Conservation (phyloP, 2,113 vertebrate species). For the Neoarius graeffei region DNA sequence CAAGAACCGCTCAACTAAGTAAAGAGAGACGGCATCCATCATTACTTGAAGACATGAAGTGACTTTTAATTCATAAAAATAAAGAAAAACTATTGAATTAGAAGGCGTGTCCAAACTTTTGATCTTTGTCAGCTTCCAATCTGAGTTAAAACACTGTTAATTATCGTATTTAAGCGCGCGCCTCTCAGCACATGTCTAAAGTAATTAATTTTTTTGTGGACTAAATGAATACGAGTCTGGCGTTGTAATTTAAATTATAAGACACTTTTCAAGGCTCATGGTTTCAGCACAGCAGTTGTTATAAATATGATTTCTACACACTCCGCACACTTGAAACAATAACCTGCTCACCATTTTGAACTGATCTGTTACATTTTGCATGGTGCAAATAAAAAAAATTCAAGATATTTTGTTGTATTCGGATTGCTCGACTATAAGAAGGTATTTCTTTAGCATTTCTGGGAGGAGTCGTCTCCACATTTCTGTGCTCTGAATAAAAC, state of each 20-base stretch:
- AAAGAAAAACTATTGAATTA: too few species aligned
- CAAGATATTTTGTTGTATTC: constrained; percentile 14
- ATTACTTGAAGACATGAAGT: too few species aligned
- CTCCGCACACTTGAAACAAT: background rate
- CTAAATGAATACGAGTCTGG: background rate
- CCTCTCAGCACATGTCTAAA: background rate
- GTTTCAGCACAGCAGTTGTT: background rate
- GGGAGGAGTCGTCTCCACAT: background rate
- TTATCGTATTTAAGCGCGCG: background rate
- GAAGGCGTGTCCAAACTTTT: too few species aligned
- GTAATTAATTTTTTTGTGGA: background rate
- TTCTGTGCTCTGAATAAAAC: background rate
- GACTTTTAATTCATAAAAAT: too few species aligned
- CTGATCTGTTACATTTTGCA: constrained; percentile 28
- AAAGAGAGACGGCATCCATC: too few species aligned
- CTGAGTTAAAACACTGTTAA: background rate
- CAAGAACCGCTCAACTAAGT: too few species aligned
- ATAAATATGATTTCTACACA: background rate
- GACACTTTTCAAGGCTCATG: background rate
- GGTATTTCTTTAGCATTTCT: background rate
- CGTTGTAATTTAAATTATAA: background rate
- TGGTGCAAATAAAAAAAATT: constrained; percentile 10
- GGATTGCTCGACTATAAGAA: background rate
- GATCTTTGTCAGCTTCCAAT: too few species aligned
- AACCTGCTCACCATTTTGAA: constrained; percentile 1